Base-by-base conservation (phyloP, 1,140 invertebrate species). In the Streblospio benedicti region DNA sequence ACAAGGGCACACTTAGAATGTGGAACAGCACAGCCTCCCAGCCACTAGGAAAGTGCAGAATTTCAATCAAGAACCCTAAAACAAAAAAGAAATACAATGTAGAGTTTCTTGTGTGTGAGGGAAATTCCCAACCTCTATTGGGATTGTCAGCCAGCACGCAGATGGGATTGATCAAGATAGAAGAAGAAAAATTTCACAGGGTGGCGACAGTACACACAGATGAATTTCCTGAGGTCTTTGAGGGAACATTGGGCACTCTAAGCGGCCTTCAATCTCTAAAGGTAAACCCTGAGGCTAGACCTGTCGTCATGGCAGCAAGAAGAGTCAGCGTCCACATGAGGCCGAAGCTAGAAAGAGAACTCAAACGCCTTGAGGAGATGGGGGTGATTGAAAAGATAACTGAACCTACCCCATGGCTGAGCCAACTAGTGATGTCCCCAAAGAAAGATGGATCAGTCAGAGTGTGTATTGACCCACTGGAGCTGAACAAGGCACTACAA, bases 391-490 rank as follows among this genome's bases (percentile, higher is more conserved):
- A 41, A 43, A 61, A 60, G 43, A 66, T 69, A 1, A 59, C 30
- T 12, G 60, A 68, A 53, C 62, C 66, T 2, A 62, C 63, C 14
- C 38, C 38, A 28, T 69, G 61, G 64, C 56, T 66, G 2, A 63
- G 57, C 44, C 61, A 66, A 31, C 60, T 69, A n/a, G 58, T 63
- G 0, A 50, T 67, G 16, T 56, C 57, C 4, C n/a, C 30, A 35
- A 70, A 70, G 38, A 33, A 59, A 53, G 53, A 62, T 60, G 57
- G 64, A 25, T 50, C 35, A 12, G 18, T 69, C 1, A 14, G 65
- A 6, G 56, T 69, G 1, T 71, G 69, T 33, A 30, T 69, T 4
- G 69, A 68, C 52, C 67, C 64, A 14, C 56, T 62, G 28, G 32
- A 57, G 12, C 63, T 67, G 3, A 71, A 71, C 38, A 60, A 63